Base-by-base conservation (phyloP, 1,140 invertebrate genomes). In the Adelges cooleyi region DNA sequence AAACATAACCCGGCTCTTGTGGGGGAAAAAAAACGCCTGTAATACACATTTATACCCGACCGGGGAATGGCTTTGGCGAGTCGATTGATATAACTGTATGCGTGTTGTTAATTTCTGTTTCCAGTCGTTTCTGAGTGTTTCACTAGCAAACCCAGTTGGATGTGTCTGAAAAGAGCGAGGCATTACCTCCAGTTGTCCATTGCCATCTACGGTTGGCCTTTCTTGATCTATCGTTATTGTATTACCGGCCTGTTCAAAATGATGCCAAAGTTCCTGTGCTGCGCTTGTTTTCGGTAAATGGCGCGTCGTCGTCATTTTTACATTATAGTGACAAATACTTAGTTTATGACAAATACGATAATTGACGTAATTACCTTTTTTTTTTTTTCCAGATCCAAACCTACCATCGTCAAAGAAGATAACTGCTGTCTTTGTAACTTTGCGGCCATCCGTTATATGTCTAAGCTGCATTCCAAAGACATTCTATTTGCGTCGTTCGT, bases 391-490 rank as follows among this genome's bases (percentile, higher is more conserved):
- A 84, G 84, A 68, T 76, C 79, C 29, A 84, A 86, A 71, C 81
- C 82, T 40, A 82, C 81, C 13, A 77, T 82, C 67, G 82, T 93
- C 10, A 77, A 82, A 10, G 86, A 89, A 66, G 91, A 94, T 75
- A 95, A 95, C 76, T 92, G 89, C 74, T 95, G 91, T 73, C 77
- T 89, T 67, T 95, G 91, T 77, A 83, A 91, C 77, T 83, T 89
- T 27, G 87, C 89, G 17, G 90, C 88, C 29, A 82, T 94, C 18
- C 86, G 86, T 73, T 82, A 84, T 66, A 79, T 89, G 65, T 89
- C 87, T 2, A 81, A 83, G 68, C 70, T 90, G 13, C 73, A 82
- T 1, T 82, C 87, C 22, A 82, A 89, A 67, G 88, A 93, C 74
- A 85, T 95, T 69, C 76, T 92, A 15, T 91, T 87, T 73, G 87